phyloP scores from a whole-genome alignment of 2,797 vertebrate species.

The Aeoliscus strigatus region DNA sequence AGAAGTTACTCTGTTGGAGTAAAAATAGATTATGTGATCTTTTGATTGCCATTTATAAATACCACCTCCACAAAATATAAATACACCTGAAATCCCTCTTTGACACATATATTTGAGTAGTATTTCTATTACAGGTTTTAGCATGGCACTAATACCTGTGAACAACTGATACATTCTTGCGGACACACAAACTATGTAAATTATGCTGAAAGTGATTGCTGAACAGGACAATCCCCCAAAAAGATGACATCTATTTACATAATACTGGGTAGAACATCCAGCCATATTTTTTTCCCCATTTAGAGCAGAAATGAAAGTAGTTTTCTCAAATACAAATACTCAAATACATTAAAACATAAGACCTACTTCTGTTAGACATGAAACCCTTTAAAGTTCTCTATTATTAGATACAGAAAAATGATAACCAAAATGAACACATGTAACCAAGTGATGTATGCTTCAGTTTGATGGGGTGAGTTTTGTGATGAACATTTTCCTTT shows the following conservation, averaged over 20 bases:
- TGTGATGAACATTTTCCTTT: slow-evolving; percentile 25
- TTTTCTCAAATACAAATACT: slow-evolving; percentile 22
- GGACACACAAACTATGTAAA: slow-evolving; percentile 44
- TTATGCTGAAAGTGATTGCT: slow-evolving; percentile 60
- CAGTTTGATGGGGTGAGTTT: slow-evolving; percentile 35
- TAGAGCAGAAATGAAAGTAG: too few species aligned
- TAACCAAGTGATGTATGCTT: slow-evolving; percentile 24
- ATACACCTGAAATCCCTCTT: slow-evolving; percentile 74
- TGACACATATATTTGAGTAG: slow-evolving; percentile 61
- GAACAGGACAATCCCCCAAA: slow-evolving; percentile 37
- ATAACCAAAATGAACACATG: slow-evolving; percentile 18
- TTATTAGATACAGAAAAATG: slow-evolving; percentile 28
- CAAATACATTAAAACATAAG: slow-evolving; percentile 27
- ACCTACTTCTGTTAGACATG: slow-evolving; percentile 18
- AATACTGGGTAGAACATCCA: slow-evolving; percentile 42
- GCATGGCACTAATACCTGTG: slow-evolving; percentile 62
- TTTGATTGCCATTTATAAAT: slow-evolving; percentile 70
- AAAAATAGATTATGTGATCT: slow-evolving; percentile 57
- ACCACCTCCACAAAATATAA: slow-evolving; percentile 73
- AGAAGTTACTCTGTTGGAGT: slow-evolving; percentile 60
- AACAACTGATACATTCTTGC: slow-evolving; percentile 54
- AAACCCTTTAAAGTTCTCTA: slow-evolving; percentile 20
- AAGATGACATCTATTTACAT: slow-evolving; percentile 62
- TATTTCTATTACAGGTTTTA: slow-evolving; percentile 56
- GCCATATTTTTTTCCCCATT: slow-evolving; percentile 6